These are phyloP conservation scores for Megastigmus dorsalis DNA, from an alignment of 2,888 invertebrate genomes.

Conservation along the genomic window DNA sequence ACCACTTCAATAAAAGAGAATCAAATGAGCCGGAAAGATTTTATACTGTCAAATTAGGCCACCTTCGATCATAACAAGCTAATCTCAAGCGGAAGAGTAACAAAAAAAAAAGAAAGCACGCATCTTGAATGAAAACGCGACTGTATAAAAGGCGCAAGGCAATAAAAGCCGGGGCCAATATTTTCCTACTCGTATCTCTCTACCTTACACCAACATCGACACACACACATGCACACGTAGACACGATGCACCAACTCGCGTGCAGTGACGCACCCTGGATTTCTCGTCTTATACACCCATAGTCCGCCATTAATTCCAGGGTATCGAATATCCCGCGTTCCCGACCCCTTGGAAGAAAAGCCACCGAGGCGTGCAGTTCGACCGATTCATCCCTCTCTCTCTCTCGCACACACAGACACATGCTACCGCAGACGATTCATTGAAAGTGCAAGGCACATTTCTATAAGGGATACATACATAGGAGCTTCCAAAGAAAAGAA, in stretches of 20 bases:
- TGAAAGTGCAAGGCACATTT: conserved; percentile 43
- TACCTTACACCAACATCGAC: too few relatives aligned
- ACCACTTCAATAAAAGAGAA: neutral
- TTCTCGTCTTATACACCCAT: conserved; percentile 9
- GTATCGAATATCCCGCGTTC: conserved; percentile 38
- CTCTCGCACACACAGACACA: neutral
- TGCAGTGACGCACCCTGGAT: neutral
- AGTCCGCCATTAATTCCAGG: neutral
- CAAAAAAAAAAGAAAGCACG: conserved; percentile 26
- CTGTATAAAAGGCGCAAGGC: conserved; percentile 41
- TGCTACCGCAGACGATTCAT: conserved; percentile 8
- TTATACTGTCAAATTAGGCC: conserved; percentile 22
- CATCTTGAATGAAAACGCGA: too few relatives aligned
- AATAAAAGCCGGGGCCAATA: conserved; percentile 36
- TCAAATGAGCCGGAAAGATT: conserved; percentile 3
- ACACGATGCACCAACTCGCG: neutral
- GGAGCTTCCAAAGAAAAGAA: too few relatives aligned
- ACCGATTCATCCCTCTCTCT: too few relatives aligned
- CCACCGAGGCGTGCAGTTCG: conserved; percentile 16
- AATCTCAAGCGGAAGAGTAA: neutral
- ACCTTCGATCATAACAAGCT: conserved; percentile 16
- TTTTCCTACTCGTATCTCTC: conserved; percentile 10
- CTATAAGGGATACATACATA: too few relatives aligned
- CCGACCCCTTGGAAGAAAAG: conserved; percentile 21
- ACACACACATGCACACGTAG: neutral